phyloP scores from a whole-genome alignment of 2,888 invertebrate genomes.

The Tortrix viridana region DNA sequence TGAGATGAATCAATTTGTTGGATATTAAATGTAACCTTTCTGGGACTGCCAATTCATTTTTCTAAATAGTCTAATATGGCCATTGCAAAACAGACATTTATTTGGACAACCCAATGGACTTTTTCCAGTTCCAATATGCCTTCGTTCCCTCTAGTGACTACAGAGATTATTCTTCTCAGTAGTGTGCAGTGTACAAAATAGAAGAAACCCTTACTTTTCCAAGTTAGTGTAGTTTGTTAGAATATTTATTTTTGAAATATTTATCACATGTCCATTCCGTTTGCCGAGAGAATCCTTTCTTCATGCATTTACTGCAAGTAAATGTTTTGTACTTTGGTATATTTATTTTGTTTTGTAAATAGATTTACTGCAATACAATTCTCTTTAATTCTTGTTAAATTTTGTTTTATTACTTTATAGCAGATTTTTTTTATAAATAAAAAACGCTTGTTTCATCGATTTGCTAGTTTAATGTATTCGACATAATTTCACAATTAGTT shows the following conservation, averaged over 20 bases:
- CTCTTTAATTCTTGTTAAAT: constrained; percentile 34
- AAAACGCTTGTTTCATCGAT: background rate
- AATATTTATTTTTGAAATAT: constrained; percentile 45
- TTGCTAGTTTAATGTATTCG: too few species aligned
- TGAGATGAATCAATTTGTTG: constrained; percentile 51
- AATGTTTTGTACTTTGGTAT: constrained; percentile 64
- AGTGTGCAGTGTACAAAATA: too few species aligned
- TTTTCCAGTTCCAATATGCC: background rate
- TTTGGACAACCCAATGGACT: too few species aligned
- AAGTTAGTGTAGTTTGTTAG: constrained; percentile 21
- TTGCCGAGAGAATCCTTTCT: constrained; percentile 46
- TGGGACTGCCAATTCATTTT: constrained; percentile 15
- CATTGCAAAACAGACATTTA: too few species aligned
- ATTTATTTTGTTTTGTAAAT: constrained; percentile 78
- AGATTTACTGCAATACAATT: constrained; percentile 62
- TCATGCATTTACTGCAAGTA: constrained; percentile 62
- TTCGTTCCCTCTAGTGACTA: background rate
- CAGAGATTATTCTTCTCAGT: too few species aligned
- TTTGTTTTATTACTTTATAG: constrained; percentile 17
- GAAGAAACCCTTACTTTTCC: background rate
- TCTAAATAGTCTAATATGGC: too few species aligned
- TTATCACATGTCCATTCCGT: constrained; percentile 60
- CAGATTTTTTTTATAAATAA: background rate
- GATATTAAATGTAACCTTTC: constrained; percentile 25
- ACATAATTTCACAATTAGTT: too few species aligned